Conservation (phyloP, 2,797 vertebrate species). For the Botia kubotai region DNA sequence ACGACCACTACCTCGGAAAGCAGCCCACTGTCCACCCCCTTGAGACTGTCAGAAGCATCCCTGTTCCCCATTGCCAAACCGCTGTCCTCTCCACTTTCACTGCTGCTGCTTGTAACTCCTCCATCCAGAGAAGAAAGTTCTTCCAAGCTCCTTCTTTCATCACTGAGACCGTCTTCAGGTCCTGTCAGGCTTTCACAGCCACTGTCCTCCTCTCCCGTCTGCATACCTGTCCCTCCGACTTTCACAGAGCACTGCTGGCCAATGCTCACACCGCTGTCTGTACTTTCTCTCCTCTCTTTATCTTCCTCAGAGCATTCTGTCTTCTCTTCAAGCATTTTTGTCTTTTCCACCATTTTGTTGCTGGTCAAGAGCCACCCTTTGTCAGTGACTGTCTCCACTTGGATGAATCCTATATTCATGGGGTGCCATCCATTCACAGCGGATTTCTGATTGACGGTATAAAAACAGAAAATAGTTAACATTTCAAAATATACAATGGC, state of each 20-base stretch:
- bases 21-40: conserved; percentile 55
- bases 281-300: conserved; percentile 67
- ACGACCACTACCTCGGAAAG: conserved; percentile 44
- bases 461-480: background rate
- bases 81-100: conserved; percentile 64
- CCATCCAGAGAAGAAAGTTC: conserved; percentile 62
- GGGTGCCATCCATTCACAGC: conserved; percentile 71
- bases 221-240: background rate
- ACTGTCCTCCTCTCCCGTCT: conserved; percentile 70
- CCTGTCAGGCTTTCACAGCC: conserved; percentile 76
- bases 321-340: background rate
- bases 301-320: conserved; percentile 50
- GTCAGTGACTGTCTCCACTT: conserved; percentile 75
- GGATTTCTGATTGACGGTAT: conserved; percentile 69
- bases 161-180: conserved; percentile 61
- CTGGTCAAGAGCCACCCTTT: conserved; percentile 75
- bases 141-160: conserved; percentile 51
- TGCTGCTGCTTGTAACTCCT: conserved; percentile 9
- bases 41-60: conserved; percentile 60
- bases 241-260: conserved; percentile 35
- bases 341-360: conserved; percentile 41
- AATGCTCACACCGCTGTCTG: conserved; percentile 74
- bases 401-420: conserved; percentile 63
- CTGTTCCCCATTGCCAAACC: conserved; percentile 66
- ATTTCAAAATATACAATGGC: background rate